phyloP scores from a whole-genome alignment of 2,113 vertebrate species.

The Dissostichus mawsoni region DNA sequence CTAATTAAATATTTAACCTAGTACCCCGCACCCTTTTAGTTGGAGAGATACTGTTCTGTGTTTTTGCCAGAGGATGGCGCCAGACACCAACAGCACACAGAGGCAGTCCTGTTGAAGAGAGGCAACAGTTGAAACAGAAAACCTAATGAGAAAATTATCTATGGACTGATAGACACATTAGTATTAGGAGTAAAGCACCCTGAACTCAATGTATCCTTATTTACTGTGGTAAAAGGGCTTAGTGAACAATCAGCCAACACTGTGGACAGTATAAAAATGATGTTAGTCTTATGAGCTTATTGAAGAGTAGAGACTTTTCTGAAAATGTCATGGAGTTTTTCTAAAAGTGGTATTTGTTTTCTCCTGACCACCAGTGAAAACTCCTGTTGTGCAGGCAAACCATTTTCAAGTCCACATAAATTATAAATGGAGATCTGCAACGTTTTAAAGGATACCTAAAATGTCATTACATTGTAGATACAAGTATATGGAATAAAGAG shows the following conservation, averaged over 20 bases:
- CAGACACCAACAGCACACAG: conserved; percentile 58
- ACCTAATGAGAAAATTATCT: not conserved
- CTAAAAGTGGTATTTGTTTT: not conserved
- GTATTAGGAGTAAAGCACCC: not conserved
- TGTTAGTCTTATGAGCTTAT: not conserved
- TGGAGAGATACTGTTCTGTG: not conserved
- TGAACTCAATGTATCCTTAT: not conserved
- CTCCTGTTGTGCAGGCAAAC: not conserved
- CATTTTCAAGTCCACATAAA: not conserved
- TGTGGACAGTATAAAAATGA: not conserved
- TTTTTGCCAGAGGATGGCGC: conserved; percentile 77
- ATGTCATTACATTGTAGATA: too few species aligned
- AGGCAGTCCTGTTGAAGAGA: not conserved
- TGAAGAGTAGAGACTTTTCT: not conserved
- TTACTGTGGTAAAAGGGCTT: not conserved
- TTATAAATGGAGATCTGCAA: not conserved
- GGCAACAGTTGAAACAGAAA: conserved; percentile 56
- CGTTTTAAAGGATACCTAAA: not conserved
- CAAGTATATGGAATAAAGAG: not conserved
- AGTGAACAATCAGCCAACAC: not conserved
- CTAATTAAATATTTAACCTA: conserved; percentile 81
- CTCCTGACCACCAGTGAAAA: not conserved
- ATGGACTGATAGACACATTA: not conserved
- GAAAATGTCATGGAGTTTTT: not conserved
- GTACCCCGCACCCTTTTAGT: conserved; percentile 25